Evolutionary conservation across 2,113 vertebrate species (phyloP).

Genomic region (Dicaeum eximium): DNA sequence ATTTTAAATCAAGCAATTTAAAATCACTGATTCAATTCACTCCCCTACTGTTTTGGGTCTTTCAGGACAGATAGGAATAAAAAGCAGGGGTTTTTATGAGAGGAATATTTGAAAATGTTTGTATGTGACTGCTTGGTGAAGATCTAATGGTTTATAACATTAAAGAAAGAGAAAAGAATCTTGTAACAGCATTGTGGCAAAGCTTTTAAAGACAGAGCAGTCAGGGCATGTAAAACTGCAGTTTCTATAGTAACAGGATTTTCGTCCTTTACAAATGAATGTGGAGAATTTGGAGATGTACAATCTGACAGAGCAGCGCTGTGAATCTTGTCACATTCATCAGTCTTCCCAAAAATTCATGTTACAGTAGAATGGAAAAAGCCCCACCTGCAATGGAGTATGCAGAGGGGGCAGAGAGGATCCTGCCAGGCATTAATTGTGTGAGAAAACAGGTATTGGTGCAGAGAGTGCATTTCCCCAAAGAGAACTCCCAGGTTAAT

Average conservation of each 20-base stretch:
- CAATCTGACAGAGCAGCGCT: neutral
- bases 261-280: constrained; percentile 32
- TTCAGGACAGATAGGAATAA: neutral
- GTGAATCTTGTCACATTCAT: neutral
- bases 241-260: constrained; percentile 58
- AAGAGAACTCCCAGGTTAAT: neutral
- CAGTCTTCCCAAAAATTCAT: neutral
- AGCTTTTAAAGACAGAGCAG: constrained; percentile 26
- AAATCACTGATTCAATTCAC: neutral
- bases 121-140: neutral
- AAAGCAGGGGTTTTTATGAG: neutral
- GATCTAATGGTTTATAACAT: neutral
- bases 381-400: neutral
- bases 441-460: neutral
- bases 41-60: neutral
- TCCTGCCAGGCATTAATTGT: neutral
- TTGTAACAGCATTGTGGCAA: neutral
- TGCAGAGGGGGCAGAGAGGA: neutral
- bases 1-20: neutral
- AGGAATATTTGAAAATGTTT: neutral
- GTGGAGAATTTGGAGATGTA: neutral
- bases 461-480: neutral
- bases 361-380: neutral
- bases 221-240: constrained; percentile 7
- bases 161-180: neutral